Percentiles rank a stretch among this genome's conserved stretches.
These are phyloP conservation scores for Polydrusus cervinus DNA, from an alignment of 2,888 invertebrate genomes.

Conservation along the genomic window DNA sequence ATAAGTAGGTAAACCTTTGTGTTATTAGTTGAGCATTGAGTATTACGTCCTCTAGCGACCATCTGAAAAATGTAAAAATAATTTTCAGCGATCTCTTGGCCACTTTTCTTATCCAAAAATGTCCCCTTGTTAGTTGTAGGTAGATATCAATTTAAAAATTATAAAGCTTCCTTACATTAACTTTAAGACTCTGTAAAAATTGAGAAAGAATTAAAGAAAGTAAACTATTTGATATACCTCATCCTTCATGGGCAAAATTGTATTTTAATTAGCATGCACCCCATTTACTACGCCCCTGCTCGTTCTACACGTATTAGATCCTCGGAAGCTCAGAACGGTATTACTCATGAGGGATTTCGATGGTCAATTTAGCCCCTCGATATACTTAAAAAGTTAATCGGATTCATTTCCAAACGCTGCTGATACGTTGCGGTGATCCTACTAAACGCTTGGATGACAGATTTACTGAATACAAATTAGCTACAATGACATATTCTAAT, in stretches of 20 bases:
- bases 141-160: too few relatives aligned
- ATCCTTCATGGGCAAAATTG: background rate
- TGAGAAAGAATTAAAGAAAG: too few relatives aligned
- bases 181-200: too few relatives aligned
- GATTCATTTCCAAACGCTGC: slow-evolving; percentile 69
- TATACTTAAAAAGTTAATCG: slow-evolving; percentile 71
- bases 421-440: slow-evolving; percentile 65
- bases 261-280: slow-evolving; percentile 4
- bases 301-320: slow-evolving; percentile 35
- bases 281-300: slow-evolving; percentile 11
- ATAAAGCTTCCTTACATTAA: too few relatives aligned
- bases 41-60: too few relatives aligned
- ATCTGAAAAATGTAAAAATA: too few relatives aligned
- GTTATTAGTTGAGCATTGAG: too few relatives aligned
- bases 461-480: slow-evolving; percentile 58
- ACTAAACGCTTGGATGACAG: slow-evolving; percentile 67
- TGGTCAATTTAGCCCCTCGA: slow-evolving; percentile 70
- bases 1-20: too few relatives aligned
- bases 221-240: too few relatives aligned
- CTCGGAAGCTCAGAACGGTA: slow-evolving; percentile 58
- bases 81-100: too few relatives aligned
- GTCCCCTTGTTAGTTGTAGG: too few relatives aligned
- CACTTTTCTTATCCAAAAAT: too few relatives aligned
- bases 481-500: slow-evolving; percentile 39
- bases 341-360: slow-evolving; percentile 70